Base-by-base conservation (phyloP, 2,113 vertebrate genomes). In the Actinemys pallida region DNA sequence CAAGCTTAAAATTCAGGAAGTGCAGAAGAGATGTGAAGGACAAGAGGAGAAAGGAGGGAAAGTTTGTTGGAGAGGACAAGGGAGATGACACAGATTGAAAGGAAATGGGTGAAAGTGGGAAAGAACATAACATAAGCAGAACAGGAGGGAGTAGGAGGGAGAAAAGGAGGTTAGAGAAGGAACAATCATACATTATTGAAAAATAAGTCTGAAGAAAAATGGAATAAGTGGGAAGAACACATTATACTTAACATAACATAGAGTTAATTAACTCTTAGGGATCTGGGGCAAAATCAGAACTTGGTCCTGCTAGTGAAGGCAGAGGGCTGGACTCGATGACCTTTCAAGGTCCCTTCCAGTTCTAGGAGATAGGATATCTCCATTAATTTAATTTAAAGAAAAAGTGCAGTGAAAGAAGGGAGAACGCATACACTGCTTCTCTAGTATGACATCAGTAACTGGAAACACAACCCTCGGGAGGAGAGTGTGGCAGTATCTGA, bases 181-280 rank as follows among this genome's bases (percentile, higher is more conserved):
- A 93, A 10, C 10, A 72, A 39, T 47, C 13, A 1, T 59, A 4
- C 6, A 82, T 17, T 50, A 53, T 87, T 76, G 56, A n/a, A 52
- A 94, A 83, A 25, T 16, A 86, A 24, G 50, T 80, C 56, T 84
- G 49, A 91, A 80, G 91, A 49, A 89, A 92, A 8, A 1, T 1
- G 82, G 54, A 52, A 90, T 47, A n/a, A 83, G 20, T 6, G 24
- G 2, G 56, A 87, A 35, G 6, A 53, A 53, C 52, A 19, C 3
- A 31, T 6, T 54, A 93, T 90, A 87, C 25, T 0, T 2, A 59
- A 65, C 45, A 45, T 6, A 45, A 52, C 17, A n/a, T 0, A 83
- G 83, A 93, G 16, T 1, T 5, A 75, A 56, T 12, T 0, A 39
- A 39, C 39, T 39, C 39, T 39, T 39, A 39, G 39, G 39, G 39